Conservation (phyloP, 2,113 vertebrate species). For the Pyxicephalus adspersus region DNA sequence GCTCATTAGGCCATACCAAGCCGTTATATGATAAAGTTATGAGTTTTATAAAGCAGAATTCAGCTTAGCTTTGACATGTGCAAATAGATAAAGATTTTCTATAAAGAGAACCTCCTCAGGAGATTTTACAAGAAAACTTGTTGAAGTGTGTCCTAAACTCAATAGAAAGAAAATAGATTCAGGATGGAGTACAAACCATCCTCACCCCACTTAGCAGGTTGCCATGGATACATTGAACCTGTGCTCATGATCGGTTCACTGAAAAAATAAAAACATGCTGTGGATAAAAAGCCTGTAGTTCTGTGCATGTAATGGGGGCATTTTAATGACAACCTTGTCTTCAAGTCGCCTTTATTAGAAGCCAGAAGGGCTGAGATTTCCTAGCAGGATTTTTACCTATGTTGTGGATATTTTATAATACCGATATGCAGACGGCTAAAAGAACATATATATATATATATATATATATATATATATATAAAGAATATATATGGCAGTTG, state of each 20-base stretch:
- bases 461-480: too few species aligned
- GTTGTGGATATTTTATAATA: too few species aligned
- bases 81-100: too few species aligned
- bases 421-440: too few species aligned
- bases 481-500: too few species aligned
- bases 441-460: too few species aligned
- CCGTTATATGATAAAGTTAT: too few species aligned
- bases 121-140: background rate
- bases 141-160: background rate
- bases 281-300: background rate
- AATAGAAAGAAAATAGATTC: conserved; percentile 1
- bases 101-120: background rate
- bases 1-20: too few species aligned
- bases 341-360: background rate
- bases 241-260: background rate
- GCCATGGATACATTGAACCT: conserved; percentile 46
- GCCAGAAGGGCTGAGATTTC: background rate
- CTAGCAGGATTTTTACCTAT: too few species aligned
- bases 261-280: background rate
- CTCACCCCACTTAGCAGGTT: conserved; percentile 6
- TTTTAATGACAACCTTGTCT: conserved; percentile 3
- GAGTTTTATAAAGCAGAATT: too few species aligned
- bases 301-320: conserved; percentile 9
- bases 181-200: background rate
- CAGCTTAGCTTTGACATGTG: too few species aligned